Base-by-base conservation (phyloP, 2,113 vertebrate genomes). In the Chloropsis cyanopogon region DNA sequence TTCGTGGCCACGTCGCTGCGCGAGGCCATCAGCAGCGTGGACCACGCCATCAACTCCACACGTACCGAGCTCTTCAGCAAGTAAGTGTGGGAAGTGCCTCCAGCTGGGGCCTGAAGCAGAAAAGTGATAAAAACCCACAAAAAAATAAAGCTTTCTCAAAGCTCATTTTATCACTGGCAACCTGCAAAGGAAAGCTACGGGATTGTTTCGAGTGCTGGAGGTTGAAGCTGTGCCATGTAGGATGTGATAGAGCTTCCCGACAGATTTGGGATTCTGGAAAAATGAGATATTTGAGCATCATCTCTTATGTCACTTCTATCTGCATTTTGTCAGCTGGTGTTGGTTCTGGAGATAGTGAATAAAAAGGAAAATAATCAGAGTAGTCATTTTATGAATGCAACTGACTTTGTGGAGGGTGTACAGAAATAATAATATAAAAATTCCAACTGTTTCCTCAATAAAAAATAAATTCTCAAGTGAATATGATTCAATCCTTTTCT, bases 21-120 rank as follows among this genome's bases (percentile, higher is more conserved):
- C 33, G 97, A 98, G 87, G 98, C 98, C 82, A 98, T 98, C 93
- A 97, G 92, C 94, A 98, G 97, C 2, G 97, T 98, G 89, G 97
- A 98, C 95, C 93, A 95, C 3, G 97, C 97, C 78, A 97, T 98
- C 93, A 98, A 97, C 57, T 97, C 97, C 5, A 98, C 97, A 0
- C 97, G 97, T 11, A 97, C 95, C 0, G 96, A 97, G 83, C 93
- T 98, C 59, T 98, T 98, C 41, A 97, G 97, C 97, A 97, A 80
- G 98, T 98, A 47, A 97, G 97, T 65, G 28, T 3, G 1, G 25
- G 31, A 26, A 20, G 42, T 0, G 4, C 47, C 52, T 4, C 1
- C 0, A 7, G 11, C 56, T 17, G 70, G 29, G 49, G 10, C 33
- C 29, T 61, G 57, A 10, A 39, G 52, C 35, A 41, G 64, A 11